phyloP scores from a whole-genome alignment of 2,888 invertebrate species.

The Agrochola macilenta region DNA sequence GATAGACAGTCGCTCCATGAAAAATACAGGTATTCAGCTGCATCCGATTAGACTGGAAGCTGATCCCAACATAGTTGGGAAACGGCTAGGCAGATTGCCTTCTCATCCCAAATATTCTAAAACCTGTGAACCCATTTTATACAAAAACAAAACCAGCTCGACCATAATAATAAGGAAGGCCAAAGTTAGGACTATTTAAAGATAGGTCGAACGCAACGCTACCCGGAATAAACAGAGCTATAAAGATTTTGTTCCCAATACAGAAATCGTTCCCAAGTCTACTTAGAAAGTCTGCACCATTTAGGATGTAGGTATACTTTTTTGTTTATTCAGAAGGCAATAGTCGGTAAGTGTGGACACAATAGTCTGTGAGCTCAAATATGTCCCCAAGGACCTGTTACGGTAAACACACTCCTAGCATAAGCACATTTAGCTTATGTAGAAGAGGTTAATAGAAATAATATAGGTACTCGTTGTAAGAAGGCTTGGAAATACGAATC shows the following conservation, averaged over 20 bases:
- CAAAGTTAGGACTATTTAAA: slow-evolving; percentile 15
- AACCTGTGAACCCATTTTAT: not conserved
- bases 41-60: no score
- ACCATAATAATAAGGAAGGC: not conserved
- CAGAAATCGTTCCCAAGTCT: slow-evolving; percentile 33
- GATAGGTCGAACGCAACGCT: not conserved
- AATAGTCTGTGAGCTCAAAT: slow-evolving; percentile 49
- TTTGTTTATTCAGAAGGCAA: slow-evolving; percentile 46
- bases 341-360: slow-evolving; percentile 53
- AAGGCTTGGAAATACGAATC: not conserved
- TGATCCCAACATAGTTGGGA: no score
- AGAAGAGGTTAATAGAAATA: slow-evolving; percentile 55
- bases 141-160: not conserved
- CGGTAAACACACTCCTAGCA: slow-evolving; percentile 30
- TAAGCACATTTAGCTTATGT: slow-evolving; percentile 49
- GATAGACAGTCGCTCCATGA: no score
- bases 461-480: slow-evolving; percentile 11
- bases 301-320: slow-evolving; percentile 17
- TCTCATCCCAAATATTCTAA: not conserved
- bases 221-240: slow-evolving; percentile 33
- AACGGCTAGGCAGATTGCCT: no score
- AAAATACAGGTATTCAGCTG: no score
- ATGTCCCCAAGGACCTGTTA: slow-evolving; percentile 44
- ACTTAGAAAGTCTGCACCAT: slow-evolving; percentile 9
- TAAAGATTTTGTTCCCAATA: slow-evolving; percentile 39